Evolutionary conservation across 2,797 vertebrate genomes (phyloP).

Genomic region (Enteromius paludinosus): DNA sequence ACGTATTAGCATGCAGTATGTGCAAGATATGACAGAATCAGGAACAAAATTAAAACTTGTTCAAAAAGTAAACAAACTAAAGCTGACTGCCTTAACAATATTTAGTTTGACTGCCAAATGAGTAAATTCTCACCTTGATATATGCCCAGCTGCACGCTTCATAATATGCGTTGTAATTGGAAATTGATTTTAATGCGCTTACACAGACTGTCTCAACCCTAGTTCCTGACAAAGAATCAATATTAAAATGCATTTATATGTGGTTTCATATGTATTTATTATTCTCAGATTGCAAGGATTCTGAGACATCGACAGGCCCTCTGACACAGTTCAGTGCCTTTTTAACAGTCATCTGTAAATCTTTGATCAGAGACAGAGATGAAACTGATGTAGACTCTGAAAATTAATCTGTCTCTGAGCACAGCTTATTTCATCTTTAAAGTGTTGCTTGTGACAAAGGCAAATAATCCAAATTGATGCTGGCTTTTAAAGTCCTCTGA

Average conservation of each 20-base stretch:
- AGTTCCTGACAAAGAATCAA: not conserved
- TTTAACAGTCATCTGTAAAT: conserved; percentile 42
- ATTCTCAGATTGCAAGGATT: conserved; percentile 12
- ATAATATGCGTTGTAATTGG: conserved; percentile 12
- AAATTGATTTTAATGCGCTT: conserved; percentile 23
- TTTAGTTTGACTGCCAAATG: not conserved
- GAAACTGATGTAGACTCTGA: conserved; percentile 25
- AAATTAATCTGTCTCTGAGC: conserved; percentile 38
- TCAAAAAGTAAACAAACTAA: not conserved
- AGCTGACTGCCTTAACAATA: not conserved
- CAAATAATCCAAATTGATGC: conserved; percentile 71
- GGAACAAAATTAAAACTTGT: conserved; percentile 54
- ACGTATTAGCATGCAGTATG: not conserved
- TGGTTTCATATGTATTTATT: not conserved
- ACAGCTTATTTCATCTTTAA: conserved; percentile 45
- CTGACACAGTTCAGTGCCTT: conserved; percentile 20
- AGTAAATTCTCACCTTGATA: not conserved
- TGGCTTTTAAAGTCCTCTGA: conserved; percentile 68
- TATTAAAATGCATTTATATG: not conserved
- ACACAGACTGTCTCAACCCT: not conserved
- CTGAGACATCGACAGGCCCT: conserved; percentile 9
- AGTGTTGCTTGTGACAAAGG: conserved; percentile 51
- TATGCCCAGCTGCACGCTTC: not conserved
- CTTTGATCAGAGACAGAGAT: conserved; percentile 36
- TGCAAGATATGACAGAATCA: not conserved